Base-by-base conservation (phyloP, 2,888 invertebrate genomes). In the Andrena haemorrhoa region DNA sequence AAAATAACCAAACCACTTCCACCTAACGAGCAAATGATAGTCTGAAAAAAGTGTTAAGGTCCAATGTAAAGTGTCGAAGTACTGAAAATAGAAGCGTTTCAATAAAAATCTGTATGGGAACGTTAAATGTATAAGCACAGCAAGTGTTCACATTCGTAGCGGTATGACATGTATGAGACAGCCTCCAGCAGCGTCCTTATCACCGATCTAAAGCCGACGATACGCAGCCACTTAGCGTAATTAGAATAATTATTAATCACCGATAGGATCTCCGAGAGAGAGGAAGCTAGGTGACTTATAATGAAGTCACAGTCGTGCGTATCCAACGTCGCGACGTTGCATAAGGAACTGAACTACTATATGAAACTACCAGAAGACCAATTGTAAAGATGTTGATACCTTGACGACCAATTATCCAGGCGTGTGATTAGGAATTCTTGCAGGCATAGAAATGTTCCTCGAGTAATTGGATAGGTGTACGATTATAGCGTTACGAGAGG, bases 161-260 rank as follows among this genome's bases (percentile, higher is more conserved):
- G n/a, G 35, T 29, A 41, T 41, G 29, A 10, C 12, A 35, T 20
- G 35, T 23, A 31, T 2, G 60, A 23, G 12, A 61, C 6, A 64
- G 7, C 47, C 16, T 56, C n/a, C 5, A 12, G 12, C 3, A 53
- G 53, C 20, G 20, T 2, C 0, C 1, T 51, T 66, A 74, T 66
- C 63, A 0, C 29, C 23, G 63, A 69, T 75, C 49, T 49, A 47
- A 49, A 7, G n/a, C 4, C 31, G 26, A 64, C 20, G 31, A 58
- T 78, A 66, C 66, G 20, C 31, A 29, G 56, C 10, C 66, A 31
- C 41, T 76, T 60, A 41, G 60, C 31, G 41, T 41, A 70, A 77
- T 79, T 77, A 71, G 64, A 77, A 60, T 77, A 76, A 76, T 79
- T 41, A 65, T 58, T 51, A 51, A 70, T 79, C 49, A 33, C 26